Base-by-base conservation (phyloP, 2,113 vertebrate species). In the Chloropsis cyanopogon region DNA sequence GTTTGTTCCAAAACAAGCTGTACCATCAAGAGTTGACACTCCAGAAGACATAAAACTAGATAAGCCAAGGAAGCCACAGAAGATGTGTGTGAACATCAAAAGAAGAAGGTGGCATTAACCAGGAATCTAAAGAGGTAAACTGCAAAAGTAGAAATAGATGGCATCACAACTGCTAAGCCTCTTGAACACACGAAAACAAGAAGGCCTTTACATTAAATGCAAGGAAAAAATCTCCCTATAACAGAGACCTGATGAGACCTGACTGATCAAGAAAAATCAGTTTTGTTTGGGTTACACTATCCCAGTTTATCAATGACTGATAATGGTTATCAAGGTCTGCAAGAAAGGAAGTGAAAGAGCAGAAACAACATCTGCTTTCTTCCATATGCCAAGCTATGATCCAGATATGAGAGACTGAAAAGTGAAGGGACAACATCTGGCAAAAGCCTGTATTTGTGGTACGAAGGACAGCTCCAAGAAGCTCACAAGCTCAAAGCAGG, bases 271-370 rank as follows among this genome's bases (percentile, higher is more conserved):
- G 50, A 73, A 19, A 79, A 72, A 52, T 5, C 9, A 44, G n/a
- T 18, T 64, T 41, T 37, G 11, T 72, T 42, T 90, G 63, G 39
- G 21, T 25, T 56, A 49, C 10, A 15, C 18, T 49, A 71, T 26
- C 16, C 31, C 22, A 56, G 37, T 53, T 53, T 5, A 1, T 2
- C 17, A 1, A 37, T 2, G 4, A 79, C 10, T 63, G 39, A n/a
- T 71, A 50, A 75, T 3, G 7, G 10, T 75, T 75, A 85, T 37
- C 47, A 75, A 47, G 59, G 14, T 70, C 47, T 20, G 11, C 2
- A 4, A 84, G 22, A 61, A 73, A 70, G 16, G 23, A 81, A 75
- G 44, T 23, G 15, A 63, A 78, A 54, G 14, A 59, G 18, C 25
- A 56, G 35, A 81, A 80, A n/a, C 28, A 65, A 28, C 12, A 73